These are phyloP conservation scores for Acrobasis suavella DNA, from an alignment of 2,888 invertebrate species.

Conservation along the genomic window DNA sequence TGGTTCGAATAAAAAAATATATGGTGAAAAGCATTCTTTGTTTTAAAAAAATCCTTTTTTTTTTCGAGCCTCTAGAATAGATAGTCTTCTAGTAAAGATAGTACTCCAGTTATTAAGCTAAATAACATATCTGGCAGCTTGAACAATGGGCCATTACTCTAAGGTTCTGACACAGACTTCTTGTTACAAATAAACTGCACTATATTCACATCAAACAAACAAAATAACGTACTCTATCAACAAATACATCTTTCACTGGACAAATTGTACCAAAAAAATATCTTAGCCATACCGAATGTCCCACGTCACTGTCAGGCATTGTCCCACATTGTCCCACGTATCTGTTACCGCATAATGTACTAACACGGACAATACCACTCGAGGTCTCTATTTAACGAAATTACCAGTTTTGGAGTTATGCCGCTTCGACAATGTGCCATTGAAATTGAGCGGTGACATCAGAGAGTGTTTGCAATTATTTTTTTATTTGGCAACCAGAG, in stretches of 20 bases:
- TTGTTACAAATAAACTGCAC: background rate
- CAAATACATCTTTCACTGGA: constrained; percentile 10
- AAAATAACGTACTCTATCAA: background rate
- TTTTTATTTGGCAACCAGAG: constrained; percentile 3
- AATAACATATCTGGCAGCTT: no score
- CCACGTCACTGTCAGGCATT: constrained; percentile 71
- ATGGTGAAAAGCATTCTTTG: no score
- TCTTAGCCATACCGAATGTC: constrained; percentile 33
- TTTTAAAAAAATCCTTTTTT: no score
- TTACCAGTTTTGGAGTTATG: constrained; percentile 62
- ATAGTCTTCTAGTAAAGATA: no score
- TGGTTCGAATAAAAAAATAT: no score
- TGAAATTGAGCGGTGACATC: constrained; percentile 52
- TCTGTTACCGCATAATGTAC: constrained; percentile 81
- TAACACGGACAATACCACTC: constrained; percentile 60
- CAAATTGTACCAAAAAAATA: constrained; percentile 24
- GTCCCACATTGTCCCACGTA: constrained; percentile 68
- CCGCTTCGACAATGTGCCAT: constrained; percentile 44
- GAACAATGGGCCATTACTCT: no score
- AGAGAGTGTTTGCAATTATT: constrained; percentile 42
- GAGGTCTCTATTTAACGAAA: constrained; percentile 78
- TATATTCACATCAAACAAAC: background rate
- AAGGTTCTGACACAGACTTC: background rate
- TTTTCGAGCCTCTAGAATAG: no score
- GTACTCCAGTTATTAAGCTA: no score